Evolutionary conservation across 1,140 invertebrate genomes (phyloP), one percentile per base, ranked within the genome.

Genomic region (Prorops nasuta): DNA sequence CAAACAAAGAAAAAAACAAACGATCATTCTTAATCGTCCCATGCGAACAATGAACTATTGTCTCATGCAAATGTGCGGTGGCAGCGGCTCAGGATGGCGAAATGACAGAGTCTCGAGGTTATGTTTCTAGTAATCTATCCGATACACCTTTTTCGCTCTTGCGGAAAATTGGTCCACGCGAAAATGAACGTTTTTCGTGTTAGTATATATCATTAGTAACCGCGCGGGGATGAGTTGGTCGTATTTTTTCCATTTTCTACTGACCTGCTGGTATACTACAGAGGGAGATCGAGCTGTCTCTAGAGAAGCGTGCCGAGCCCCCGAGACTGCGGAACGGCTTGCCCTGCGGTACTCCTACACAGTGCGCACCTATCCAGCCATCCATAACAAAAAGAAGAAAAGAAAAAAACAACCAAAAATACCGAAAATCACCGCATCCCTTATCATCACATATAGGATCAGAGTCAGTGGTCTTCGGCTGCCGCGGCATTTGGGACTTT

Each of bases 211-310:
- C n/a, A n/a, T n/a, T n/a, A n/a, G n/a, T n/a, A n/a, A n/a, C n/a
- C n/a, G n/a, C n/a, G n/a, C n/a, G n/a, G n/a, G n/a, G n/a, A n/a
- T n/a, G n/a, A n/a, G n/a, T n/a, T n/a, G n/a, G n/a, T n/a, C n/a
- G n/a, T n/a, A n/a, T n/a, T n/a, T n/a, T n/a, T n/a, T n/a, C n/a
- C n/a, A n/a, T n/a, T 54, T 67, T 59, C 61, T 71, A 81, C 80
- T 79, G 77, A 81, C 80, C 80, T 81, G n/a, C n/a, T n/a, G 80
- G 77, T 77, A 81, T 78, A 71, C 74, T 80, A 77, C 79, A 81
- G 54, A 81, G 76, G 71, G 79, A 79, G 60, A 74, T 66, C 49
- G 73, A 74, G 69, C 72, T 76, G 69, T 76, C 73, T 67, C 73
- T 68, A 70, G 72, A 76, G 69, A 74, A 74, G 58, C 72, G 72